Evolutionary conservation across 2,797 vertebrate species (phyloP).

Genomic region (Manis pentadactyla): DNA sequence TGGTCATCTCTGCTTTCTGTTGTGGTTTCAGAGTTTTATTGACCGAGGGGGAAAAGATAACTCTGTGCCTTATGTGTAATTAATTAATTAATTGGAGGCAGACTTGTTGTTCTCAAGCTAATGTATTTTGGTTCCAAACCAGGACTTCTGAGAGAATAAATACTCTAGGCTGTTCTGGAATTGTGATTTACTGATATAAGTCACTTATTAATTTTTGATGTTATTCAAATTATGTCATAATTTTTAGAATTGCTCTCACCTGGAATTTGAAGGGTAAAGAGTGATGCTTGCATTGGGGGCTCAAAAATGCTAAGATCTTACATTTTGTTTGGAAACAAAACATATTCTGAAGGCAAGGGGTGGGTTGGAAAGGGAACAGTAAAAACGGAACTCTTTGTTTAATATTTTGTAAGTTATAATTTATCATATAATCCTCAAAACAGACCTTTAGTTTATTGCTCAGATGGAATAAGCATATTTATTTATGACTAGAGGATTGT

Average conservation of each 20-base stretch:
- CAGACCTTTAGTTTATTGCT: neutral
- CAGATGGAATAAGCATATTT: constrained; percentile 2
- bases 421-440: neutral
- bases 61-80: neutral
- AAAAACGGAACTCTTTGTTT: neutral
- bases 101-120: neutral
- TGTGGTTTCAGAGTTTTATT: neutral
- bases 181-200: neutral
- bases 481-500: neutral
- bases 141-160: neutral
- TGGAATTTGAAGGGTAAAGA: constrained; percentile 28
- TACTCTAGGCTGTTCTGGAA: neutral
- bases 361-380: neutral
- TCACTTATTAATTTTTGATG: neutral
- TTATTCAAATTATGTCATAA: neutral
- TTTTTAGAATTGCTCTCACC: neutral
- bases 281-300: neutral
- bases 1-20: neutral
- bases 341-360: neutral
- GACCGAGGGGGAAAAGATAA: neutral
- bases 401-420: neutral
- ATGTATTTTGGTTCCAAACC: neutral
- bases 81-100: neutral
- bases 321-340: neutral
- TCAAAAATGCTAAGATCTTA: constrained; percentile 37